Base-by-base conservation (phyloP, 2,797 vertebrate species). In the Capromys pilorides region DNA sequence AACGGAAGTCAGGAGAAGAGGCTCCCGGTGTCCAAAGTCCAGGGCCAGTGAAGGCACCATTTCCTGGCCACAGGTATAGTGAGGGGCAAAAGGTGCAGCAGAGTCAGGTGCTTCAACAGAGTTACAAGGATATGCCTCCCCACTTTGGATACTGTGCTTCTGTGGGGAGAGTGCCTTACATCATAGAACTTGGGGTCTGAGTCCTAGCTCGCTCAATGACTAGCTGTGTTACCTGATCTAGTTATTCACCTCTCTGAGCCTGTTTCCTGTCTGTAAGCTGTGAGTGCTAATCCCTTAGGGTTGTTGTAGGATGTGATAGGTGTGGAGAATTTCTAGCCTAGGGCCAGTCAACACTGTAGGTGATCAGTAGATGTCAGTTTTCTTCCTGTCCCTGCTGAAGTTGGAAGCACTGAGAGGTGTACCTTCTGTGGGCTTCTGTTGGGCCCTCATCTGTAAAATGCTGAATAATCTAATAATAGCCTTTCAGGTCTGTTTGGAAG, bases 401-500 rank as follows among this genome's bases (percentile, higher is more conserved):
- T 39, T 21, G 26, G 83, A 86, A 91, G 77, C 71, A 81, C 64
- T 85, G 95, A 89, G 45, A 92, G 71, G 75, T 93, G 94, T 95
- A 95, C 77, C 82, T 79, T 92, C 89, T 95, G 8, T 71, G 91
- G 95, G 91, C 87, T 87, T 97, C 88, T 82, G 31, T 86, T 87
- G 78, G 92, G 87, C 61, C 54, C 71, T 95, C 45, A 79, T 96
- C 88, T 95, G 36, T 95, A 92, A 96, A 96, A 95, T 97, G 82
- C 93, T 94, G 77, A 90, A 80, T 94, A 92, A 93, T 95, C 86
- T 88, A 94, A 89, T 94, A 93, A 93, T 97, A 94, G 95, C 94
- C 87, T 95, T 96, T 91, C 95, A 96, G 96, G 89, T 97, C 96
- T 97, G 87, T 96, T 96, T 96, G 95, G 96, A 97, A 96, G 95